Evolutionary conservation across 2,797 vertebrate genomes (phyloP).

Genomic region (Oreortyx pictus): DNA sequence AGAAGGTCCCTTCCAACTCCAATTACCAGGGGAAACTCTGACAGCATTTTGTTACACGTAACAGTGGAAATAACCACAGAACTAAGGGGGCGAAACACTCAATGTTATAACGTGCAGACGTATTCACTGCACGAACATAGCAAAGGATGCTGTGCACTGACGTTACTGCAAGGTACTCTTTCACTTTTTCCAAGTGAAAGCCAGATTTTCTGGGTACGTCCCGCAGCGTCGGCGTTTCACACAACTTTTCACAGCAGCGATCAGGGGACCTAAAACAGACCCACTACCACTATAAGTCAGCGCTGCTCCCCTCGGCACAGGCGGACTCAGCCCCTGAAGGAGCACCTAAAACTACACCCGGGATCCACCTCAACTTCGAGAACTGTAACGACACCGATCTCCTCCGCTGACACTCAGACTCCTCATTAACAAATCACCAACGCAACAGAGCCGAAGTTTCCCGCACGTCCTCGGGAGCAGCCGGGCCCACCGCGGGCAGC

Average conservation of each 20-base stretch:
- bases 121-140: background rate
- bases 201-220: background rate
- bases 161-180: background rate
- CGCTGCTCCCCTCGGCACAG: background rate
- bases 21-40: background rate
- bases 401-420: background rate
- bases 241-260: background rate
- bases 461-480: background rate
- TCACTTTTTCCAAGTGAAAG: background rate
- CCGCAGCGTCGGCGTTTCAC: background rate
- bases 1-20: background rate
- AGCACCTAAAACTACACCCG: background rate
- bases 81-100: fast-evolving
- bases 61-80: background rate
- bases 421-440: background rate
- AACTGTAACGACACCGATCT: background rate
- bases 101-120: background rate
- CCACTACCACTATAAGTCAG: background rate
- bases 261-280: background rate
- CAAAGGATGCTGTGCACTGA: background rate
- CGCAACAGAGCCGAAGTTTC: no score
- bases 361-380: background rate
- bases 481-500: background rate
- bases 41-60: background rate
- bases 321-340: background rate